Base-by-base conservation (phyloP, 30 jellyfish, hydroid and myxozoan genomes). In the Cassiopea andromeda region DNA sequence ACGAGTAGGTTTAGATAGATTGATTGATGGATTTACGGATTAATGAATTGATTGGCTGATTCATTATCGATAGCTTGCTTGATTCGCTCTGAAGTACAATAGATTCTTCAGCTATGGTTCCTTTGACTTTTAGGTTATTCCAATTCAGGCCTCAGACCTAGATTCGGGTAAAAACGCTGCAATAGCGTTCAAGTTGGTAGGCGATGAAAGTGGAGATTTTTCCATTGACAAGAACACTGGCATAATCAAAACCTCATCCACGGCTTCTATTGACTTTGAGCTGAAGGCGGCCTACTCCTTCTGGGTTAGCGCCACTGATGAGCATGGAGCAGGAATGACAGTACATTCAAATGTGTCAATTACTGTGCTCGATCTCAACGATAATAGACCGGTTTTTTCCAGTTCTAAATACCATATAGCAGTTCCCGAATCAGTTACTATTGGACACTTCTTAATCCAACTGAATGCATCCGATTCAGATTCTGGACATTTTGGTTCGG, bases 391-490 rank as follows among this genome's bases (percentile, higher is more conserved):
- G 19, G 67, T 38, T 12, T 94, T 94, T 57, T 48, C 87, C 8
- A 50, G 38, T 2, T 49, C 46, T 7, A n/a, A 44, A 9, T 95
- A 95, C 82, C 70, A 46, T 15, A 82, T 78, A 2, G 74, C 80
- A 2, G 82, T 95, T 7, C 69, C 82, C 15, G 99, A 95, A 69
- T 70, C 91, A 0, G 81, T 75, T 12, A 70, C 38, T 64, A 59
- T 84, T 59, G 97, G 96, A 19, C 73, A 60, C 27, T n/a, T 68
- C 19, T 69, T 95, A 2, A 13, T 87, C 19, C 80, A 60, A 14
- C 93, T 91, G 17, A 81, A 75, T 70, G 98, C 98, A 14, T 69
- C 89, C 9, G 99, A 95, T 66, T 72, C 61, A 59, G 99, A 95
- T 80, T 84, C 93, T 64, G 97, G 96, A 0, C 18, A 57, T 54